phyloP scores from a whole-genome alignment of 2,113 vertebrate genomes.

The Leucopsar rothschildi region DNA sequence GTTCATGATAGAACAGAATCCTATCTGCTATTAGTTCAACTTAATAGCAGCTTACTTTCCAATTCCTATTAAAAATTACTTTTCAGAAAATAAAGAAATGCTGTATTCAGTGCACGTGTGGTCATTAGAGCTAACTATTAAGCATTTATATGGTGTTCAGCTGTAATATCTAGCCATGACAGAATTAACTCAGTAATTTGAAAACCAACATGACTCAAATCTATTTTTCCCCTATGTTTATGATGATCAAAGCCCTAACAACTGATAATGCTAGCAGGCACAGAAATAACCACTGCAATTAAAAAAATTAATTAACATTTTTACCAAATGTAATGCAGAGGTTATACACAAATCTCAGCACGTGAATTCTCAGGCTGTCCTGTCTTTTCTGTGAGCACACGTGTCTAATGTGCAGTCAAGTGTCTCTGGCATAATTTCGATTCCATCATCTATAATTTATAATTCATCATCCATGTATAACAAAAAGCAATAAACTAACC shows the following conservation, averaged over 20 bases:
- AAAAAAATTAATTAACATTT: conserved; percentile 23
- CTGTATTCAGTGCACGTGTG: background rate
- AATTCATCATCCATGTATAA: background rate
- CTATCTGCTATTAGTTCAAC: background rate
- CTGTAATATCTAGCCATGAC: background rate
- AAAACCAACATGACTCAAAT: conserved; percentile 8
- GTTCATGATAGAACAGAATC: background rate
- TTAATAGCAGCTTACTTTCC: background rate
- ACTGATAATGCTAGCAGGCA: background rate
- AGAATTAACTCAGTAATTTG: conserved; percentile 11
- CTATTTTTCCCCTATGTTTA: background rate
- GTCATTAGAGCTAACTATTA: background rate
- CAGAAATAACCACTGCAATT: background rate
- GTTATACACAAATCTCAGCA: background rate
- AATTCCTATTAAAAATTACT: background rate
- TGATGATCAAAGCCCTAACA: background rate
- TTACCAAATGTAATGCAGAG: background rate
- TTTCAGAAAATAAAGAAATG: background rate
- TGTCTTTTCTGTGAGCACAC: background rate
- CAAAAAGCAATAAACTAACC: background rate
- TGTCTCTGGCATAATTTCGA: background rate
- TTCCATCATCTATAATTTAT: background rate
- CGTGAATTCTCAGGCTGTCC: background rate
- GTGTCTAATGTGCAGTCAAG: background rate
- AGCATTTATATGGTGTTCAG: background rate